Evolutionary conservation across 1,140 invertebrate genomes (phyloP).

Genomic region (Parapsyche elsis): DNA sequence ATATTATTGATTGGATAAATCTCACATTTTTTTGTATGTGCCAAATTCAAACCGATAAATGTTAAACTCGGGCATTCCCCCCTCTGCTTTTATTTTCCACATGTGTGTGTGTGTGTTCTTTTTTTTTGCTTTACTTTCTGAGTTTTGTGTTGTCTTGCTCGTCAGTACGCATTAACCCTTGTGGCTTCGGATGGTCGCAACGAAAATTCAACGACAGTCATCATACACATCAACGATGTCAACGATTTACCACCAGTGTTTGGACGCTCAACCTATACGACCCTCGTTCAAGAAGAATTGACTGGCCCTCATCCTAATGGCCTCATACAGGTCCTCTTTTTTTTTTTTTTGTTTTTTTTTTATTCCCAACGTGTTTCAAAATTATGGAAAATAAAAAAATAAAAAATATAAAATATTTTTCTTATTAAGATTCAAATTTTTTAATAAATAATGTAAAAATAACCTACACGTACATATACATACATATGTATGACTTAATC

Average conservation of each 20-base stretch:
- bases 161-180: slow-evolving; percentile 85
- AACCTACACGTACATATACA: background rate
- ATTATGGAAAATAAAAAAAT: background rate
- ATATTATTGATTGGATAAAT: no score
- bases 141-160: slow-evolving; percentile 48
- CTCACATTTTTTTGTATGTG: no score
- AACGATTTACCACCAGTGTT: slow-evolving; percentile 87
- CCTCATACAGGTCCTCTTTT: slow-evolving; percentile 65
- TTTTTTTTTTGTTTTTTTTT: slow-evolving; percentile 54
- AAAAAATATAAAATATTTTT: background rate
- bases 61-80: no score
- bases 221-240: slow-evolving; percentile 81
- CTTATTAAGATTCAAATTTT: background rate
- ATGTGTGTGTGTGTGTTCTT: background rate
- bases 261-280: slow-evolving; percentile 75
- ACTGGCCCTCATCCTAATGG: slow-evolving; percentile 63
- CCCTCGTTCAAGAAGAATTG: slow-evolving; percentile 65
- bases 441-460: background rate
- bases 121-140: background rate
- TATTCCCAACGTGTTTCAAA: background rate
- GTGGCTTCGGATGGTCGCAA: slow-evolving; percentile 87
- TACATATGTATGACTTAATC: background rate
- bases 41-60: no score
- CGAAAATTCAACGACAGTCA: slow-evolving; percentile 83
- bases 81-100: slow-evolving; percentile 43